Evolutionary conservation across 2,113 vertebrate species (phyloP), one percentile per base, ranked within the genome.

Genomic region (Pseudolaguvia tuberculata): DNA sequence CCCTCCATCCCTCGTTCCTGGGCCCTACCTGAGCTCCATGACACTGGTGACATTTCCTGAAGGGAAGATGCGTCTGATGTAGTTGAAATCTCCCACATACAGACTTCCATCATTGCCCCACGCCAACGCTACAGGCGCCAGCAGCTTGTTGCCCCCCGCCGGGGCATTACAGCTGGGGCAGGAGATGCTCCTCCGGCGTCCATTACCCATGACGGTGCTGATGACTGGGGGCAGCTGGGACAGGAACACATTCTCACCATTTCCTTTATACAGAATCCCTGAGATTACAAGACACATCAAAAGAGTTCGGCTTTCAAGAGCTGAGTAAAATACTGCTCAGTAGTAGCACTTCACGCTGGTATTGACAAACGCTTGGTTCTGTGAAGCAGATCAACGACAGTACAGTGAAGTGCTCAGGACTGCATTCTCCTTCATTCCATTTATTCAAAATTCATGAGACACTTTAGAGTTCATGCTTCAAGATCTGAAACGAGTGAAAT

Each of bases 191-290:
- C 97, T 91, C 9, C 95, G 91, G 15, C 96, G 91, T 0, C 96
- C 97, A 0, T 98, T 99, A 42, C 97, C 96, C 96, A 99, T 99
- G 83, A 99, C 91, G n/a, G 94, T 97, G 71, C 92, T 94, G 80
- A 99, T 92, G 51, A 99, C 91, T 0, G 96, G 94, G 0, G 97
- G 97, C 80, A 98, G 95, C 72, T 96, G 94, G 53, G 95, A 98
- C 87, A 99, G 95, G 78, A 98, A 97, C 68, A 97, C 94, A 81
- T 98, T 99, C 88, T 99, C 96, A 21, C 97, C 97, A 0, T 91
- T 98, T 58, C 97, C 97, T 87, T 99, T 99, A 88, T 98, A 98
- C 8, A 99, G 91, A 70, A 98, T 98, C 48, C 95, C 97, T 99
- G 87, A 15, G 63, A 63, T 6, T 71, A 70, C 35, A 72, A 78